phyloP scores from a whole-genome alignment of 2,888 invertebrate genomes.

The Mesorhabditis belari region DNA sequence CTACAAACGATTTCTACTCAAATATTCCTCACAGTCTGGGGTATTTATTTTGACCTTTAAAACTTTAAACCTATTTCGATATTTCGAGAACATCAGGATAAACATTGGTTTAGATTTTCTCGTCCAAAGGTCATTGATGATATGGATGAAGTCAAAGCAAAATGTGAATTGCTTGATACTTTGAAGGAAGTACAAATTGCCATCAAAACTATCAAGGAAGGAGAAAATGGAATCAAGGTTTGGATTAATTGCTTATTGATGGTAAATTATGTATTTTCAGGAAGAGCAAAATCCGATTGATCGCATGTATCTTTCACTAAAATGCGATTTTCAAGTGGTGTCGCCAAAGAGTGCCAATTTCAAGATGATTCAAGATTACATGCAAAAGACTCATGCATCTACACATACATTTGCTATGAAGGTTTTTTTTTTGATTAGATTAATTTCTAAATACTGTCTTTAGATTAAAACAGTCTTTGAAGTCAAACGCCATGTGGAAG shows the following conservation, averaged over 20 bases:
- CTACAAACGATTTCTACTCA: neutral
- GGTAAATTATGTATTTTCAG: neutral
- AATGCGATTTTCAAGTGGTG: neutral
- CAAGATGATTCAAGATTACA: constrained; percentile 55
- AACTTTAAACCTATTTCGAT: no score
- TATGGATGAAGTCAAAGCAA: neutral
- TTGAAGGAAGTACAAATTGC: neutral
- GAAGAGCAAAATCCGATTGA: neutral
- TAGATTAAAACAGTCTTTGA: constrained; percentile 54
- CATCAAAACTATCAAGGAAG: neutral
- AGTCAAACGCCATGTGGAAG: constrained; percentile 53
- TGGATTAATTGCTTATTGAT: neutral
- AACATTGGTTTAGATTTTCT: no score
- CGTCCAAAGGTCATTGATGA: neutral
- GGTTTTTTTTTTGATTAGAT: constrained; percentile 24
- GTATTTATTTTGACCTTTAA: neutral
- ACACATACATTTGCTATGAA: constrained; percentile 58
- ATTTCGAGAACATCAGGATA: no score
- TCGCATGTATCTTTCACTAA: neutral
- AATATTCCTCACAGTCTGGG: neutral
- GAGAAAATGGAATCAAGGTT: neutral
- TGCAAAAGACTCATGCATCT: constrained; percentile 56
- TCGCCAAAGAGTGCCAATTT: constrained; percentile 6
- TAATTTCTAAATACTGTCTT: neutral
- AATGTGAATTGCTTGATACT: neutral